Base-by-base conservation (phyloP, 2,888 invertebrate species). In the Ypsolopha scabrella region DNA sequence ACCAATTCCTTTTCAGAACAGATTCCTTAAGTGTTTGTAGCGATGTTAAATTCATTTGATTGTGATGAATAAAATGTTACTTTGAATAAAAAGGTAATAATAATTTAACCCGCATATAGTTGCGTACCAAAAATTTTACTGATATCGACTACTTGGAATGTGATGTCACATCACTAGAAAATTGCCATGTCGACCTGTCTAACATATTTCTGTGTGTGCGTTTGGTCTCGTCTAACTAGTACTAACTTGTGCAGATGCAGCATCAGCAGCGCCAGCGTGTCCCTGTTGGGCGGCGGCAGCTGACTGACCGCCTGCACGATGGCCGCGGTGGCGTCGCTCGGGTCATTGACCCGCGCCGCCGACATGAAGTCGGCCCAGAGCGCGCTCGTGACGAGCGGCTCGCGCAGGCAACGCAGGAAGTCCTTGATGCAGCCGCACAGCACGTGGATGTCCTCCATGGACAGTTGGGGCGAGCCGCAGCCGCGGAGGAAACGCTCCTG, bases 361-460 rank as follows among this genome's bases (percentile, higher is more conserved):
- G 87, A 74, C 54, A 93, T 90, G 77, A 97, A 96, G 71, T 94
- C 93, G 24, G 89, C 88, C 94, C 96, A 95, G 49, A 95, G 88
- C 11, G 90, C 88, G 48, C 88, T 89, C 0, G 97, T 95, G 52
- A 98, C 91, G 0, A 99, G 83, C 0, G 99, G 96, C 73, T 99
- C 99, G 51, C 92, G 91, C 33, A 99, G 86, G 0, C 92, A 90
- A 6, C 96, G 90, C 52, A 99, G 87, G 80, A 99, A 99, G 78
- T 96, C 95, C 85, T 99, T 99, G 46, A 99, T 88, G 55, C 95
- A 95, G 45, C 98, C 96, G 75, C 98, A 97, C 37, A 99, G 87
- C 0, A 94, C 94, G 76, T 98, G 93, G 35, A 98, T 88, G 71
- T 99, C 95, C 11, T 91, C 86, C 45, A 87, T 83, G 0, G 83